phyloP scores from a whole-genome alignment of 2,797 vertebrate species.

The Helarctos malayanus region DNA sequence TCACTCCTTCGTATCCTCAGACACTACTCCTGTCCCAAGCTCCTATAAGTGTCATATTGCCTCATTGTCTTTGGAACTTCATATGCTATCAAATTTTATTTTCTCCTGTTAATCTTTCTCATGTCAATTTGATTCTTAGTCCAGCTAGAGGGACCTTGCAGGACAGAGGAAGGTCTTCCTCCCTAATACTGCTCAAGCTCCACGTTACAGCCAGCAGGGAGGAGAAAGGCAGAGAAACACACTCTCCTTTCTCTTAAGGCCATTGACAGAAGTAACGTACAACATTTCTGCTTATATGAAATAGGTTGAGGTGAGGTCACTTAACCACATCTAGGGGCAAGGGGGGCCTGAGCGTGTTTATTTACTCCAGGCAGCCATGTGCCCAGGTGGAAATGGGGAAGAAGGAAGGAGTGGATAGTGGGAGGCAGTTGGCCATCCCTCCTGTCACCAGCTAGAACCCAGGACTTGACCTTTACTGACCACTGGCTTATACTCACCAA shows the following conservation, averaged over 20 bases:
- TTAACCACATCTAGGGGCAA: neutral
- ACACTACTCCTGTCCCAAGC: neutral
- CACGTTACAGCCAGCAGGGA: neutral
- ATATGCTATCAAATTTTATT: neutral
- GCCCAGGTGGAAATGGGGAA: neutral
- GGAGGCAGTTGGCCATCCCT: neutral
- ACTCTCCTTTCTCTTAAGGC: neutral
- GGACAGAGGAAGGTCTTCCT: neutral
- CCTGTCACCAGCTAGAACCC: neutral
- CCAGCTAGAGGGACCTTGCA: neutral
- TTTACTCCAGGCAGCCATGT: neutral
- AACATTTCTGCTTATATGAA: neutral
- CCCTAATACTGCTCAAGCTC: neutral
- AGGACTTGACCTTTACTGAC: neutral
- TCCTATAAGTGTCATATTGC: neutral
- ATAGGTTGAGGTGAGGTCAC: neutral
- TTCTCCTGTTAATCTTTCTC: neutral
- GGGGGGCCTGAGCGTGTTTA: neutral
- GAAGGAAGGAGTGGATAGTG: neutral
- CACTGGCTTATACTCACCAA: neutral
- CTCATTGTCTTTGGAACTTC: neutral
- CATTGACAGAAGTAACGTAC: neutral
- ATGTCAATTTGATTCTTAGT: neutral
- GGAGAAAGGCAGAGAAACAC: neutral
- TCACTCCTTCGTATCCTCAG: neutral